Conservation (phyloP, 2,888 invertebrate genomes). For the Caenorhabditis auriculariae region DNA sequence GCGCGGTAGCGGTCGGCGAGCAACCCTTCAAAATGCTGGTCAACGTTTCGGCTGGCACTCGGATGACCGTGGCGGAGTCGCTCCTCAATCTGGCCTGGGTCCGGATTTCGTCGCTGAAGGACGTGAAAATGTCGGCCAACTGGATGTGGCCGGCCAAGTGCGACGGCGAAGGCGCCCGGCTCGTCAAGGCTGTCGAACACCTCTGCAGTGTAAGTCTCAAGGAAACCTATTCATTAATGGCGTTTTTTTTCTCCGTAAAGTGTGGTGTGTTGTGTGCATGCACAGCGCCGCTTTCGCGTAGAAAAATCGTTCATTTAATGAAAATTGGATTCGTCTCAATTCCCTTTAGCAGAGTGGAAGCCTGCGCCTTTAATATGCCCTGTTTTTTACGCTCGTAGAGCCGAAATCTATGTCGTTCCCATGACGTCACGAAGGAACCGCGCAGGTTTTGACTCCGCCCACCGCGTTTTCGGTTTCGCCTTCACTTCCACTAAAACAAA, state of each 20-base stretch:
- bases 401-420: not conserved
- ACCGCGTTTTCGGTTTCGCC: too few species aligned
- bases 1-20: slow-evolving; percentile 92
- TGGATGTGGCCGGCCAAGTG: slow-evolving; percentile 99
- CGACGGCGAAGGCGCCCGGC: slow-evolving; percentile 84
- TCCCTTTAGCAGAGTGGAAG: not conserved
- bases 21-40: slow-evolving; percentile 91
- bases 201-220: slow-evolving; percentile 82
- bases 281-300: too few species aligned
- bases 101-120: slow-evolving; percentile 70
- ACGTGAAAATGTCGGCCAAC: slow-evolving; percentile 97
- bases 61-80: slow-evolving; percentile 91
- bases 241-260: too few species aligned
- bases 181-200: slow-evolving; percentile 83
- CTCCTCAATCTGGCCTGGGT: slow-evolving; percentile 85
- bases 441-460: too few species aligned
- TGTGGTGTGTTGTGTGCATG: too few species aligned
- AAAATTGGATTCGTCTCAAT: not conserved
- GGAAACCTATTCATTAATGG: too few species aligned
- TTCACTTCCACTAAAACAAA: too few species aligned
- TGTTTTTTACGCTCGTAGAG: not conserved
- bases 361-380: too few species aligned
- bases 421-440: not conserved
- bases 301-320: not conserved
- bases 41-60: slow-evolving; percentile 81